Evolutionary conservation across 2,113 vertebrate species (phyloP), one percentile per base, ranked within the genome.

Genomic region (Jaculus jaculus): DNA sequence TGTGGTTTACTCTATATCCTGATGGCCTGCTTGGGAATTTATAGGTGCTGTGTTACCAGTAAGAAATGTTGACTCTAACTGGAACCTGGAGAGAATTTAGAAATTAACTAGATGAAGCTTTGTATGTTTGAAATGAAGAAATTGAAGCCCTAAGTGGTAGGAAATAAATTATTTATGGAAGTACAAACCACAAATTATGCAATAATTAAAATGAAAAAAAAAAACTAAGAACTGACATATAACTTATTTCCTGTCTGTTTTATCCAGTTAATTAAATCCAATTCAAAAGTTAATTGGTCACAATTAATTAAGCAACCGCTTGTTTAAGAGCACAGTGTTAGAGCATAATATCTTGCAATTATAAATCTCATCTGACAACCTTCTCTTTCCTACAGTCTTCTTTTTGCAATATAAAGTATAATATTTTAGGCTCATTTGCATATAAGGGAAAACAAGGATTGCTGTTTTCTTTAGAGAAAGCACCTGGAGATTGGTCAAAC

Each of bases 271-370:
- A 37, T 83, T 85, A 75, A 63, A 86, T 85, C 60, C 63, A 90
- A 80, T 88, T 92, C 90, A 30, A 86, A 88, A 90, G 37, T 71
- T 83, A 90, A 90, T 87, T 83, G 6, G 26, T 37, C 24, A 32
- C 58, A 63, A 95, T 89, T 93, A 92, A 94, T 84, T 89, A 84
- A 90, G 80, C 21, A 92, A 58, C 11, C 78, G 21, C 8, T 88
- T 93, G 8, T 83, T 93, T 47, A 85, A 87, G 79, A 71, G 20
- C 16, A 79, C 7, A 37, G 54, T 72, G 34, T 86, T 90, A 66
- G 2, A 79, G 37, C 39, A 88, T 51, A 60, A 3, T 17, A 94
- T 90, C 60, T 85, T 79, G 10, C 23, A 20, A 2, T 75, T 83
- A 47, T 54, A 82, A 84, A 82, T 92, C n/a, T 88, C 88, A 7